These are phyloP conservation scores for Hippoglossus stenolepis DNA, from an alignment of 2,113 vertebrate species.

Conservation along the genomic window DNA sequence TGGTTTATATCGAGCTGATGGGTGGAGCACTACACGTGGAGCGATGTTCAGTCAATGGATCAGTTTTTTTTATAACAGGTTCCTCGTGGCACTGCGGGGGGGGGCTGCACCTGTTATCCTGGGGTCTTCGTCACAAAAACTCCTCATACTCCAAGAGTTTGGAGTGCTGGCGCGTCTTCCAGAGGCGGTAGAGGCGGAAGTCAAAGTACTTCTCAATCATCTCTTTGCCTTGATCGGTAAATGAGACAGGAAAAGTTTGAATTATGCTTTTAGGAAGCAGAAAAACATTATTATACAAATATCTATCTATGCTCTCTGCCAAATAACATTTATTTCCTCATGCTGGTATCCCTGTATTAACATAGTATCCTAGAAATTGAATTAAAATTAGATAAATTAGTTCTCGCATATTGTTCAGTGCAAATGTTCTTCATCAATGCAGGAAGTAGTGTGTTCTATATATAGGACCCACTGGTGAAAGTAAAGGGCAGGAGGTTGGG, in stretches of 20 bases:
- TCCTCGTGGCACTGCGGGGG: slow-evolving; percentile 38
- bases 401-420: no score
- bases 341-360: no score
- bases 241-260: slow-evolving; percentile 17
- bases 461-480: no score
- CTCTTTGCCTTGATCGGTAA: slow-evolving; percentile 88
- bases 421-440: no score
- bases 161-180: slow-evolving; percentile 98
- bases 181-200: slow-evolving; percentile 97
- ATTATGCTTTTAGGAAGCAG: neutral
- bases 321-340: no score
- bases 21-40: slow-evolving; percentile 42
- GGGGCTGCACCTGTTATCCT: slow-evolving; percentile 12
- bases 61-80: slow-evolving; percentile 37
- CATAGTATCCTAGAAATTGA: no score
- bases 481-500: no score
- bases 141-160: slow-evolving; percentile 96
- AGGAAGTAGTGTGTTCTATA: no score
- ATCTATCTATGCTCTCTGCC: no score
- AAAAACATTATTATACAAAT: neutral
- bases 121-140: slow-evolving; percentile 80
- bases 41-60: slow-evolving; percentile 43
- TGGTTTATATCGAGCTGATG: slow-evolving; percentile 32
- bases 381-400: no score
- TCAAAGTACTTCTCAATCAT: slow-evolving; percentile 99